Percentiles rank a stretch among this genome's conserved stretches.
Evolutionary conservation across 2,113 vertebrate genomes (phyloP).

Genomic region (Serinus canaria): DNA sequence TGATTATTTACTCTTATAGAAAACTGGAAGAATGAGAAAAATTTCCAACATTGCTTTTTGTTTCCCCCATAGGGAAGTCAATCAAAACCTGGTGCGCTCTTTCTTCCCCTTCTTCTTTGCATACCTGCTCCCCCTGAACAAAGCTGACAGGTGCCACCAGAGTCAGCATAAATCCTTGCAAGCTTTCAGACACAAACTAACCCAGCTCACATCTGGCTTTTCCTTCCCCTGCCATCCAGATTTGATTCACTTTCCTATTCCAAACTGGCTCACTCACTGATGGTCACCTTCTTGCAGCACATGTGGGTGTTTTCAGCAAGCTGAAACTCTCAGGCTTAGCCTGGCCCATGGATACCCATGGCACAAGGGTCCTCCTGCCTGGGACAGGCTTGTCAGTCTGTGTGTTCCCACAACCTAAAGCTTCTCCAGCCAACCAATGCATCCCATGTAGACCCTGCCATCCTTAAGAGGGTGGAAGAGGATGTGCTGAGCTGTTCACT

Average conservation of each 20-base stretch:
- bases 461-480: neutral
- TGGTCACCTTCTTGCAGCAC: neutral
- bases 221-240: neutral
- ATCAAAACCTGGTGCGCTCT: neutral
- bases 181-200: neutral
- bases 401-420: neutral
- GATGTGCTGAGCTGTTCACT: neutral
- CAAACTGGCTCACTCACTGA: neutral
- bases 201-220: neutral
- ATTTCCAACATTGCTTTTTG: neutral
- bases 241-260: neutral
- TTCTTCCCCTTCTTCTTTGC: neutral
- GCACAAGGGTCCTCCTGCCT: neutral
- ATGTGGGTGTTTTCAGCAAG: neutral
- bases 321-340: neutral
- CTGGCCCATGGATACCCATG: neutral
- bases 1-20: neutral
- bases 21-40: neutral
- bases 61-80: neutral
- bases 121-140: neutral
- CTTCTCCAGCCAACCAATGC: neutral
- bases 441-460: neutral
- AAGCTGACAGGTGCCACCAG: accelerated
- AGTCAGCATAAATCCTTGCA: neutral
- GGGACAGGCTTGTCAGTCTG: neutral